A percentile compares a stretch with the other conserved stretches of the same genome.
Conservation (phyloP, 2,888 invertebrate genomes). For the Leucophora obtusa region DNA sequence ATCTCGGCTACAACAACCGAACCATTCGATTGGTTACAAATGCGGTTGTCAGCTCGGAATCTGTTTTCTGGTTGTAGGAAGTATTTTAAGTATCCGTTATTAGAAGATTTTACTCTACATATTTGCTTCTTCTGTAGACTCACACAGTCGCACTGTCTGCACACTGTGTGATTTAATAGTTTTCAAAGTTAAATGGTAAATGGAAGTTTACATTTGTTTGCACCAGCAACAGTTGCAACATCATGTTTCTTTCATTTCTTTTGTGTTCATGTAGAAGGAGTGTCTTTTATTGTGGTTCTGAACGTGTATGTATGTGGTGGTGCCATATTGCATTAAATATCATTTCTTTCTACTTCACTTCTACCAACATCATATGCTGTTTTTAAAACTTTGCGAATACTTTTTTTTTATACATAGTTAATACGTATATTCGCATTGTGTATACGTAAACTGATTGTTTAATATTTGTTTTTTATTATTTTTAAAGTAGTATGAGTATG, state of each 20-base stretch:
- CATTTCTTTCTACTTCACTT: neutral
- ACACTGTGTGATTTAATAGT: neutral
- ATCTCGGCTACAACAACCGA: no score
- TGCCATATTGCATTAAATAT: slow-evolving; percentile 34
- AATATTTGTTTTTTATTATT: neutral
- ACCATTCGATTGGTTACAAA: no score
- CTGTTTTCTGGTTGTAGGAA: no score
- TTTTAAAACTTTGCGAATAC: no score
- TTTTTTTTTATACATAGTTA: no score
- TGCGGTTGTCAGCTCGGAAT: no score
- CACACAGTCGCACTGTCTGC: neutral
- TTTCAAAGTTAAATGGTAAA: slow-evolving; percentile 6
- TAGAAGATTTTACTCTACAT: neutral
- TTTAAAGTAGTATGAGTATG: neutral
- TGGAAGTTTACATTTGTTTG: neutral
- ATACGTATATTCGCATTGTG: no score
- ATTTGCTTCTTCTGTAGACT: neutral
- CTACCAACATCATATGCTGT: neutral
- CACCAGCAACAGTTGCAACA: neutral
- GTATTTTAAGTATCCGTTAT: no score
- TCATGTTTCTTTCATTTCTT: neutral
- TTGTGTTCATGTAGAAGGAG: neutral
- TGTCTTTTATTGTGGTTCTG: slow-evolving; percentile 9
- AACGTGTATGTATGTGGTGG: slow-evolving; percentile 11
- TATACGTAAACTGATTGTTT: neutral